Conservation (phyloP, 1,140 invertebrate species). For the Luehdorfia chinensis region DNA sequence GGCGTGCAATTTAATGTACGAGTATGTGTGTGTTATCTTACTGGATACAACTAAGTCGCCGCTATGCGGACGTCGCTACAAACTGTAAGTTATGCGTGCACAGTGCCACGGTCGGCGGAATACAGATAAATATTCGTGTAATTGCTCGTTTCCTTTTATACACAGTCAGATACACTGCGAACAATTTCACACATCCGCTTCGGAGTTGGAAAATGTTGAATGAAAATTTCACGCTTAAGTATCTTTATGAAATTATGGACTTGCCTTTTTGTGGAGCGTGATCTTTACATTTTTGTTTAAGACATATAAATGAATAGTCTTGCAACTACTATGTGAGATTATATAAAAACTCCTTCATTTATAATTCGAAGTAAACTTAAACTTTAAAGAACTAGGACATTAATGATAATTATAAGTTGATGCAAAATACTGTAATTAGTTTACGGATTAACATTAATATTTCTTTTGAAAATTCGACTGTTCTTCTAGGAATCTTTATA, state of each 20-base stretch:
- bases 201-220: constrained; percentile 8
- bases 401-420: too few relatives aligned
- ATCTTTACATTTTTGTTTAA: constrained; percentile 3
- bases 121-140: constrained; percentile 17
- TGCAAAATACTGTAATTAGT: too few relatives aligned
- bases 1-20: constrained; percentile 10
- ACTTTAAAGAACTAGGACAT: too few relatives aligned
- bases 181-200: constrained; percentile 19
- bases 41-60: constrained; percentile 17
- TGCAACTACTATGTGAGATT: too few relatives aligned
- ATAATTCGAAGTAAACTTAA: too few relatives aligned
- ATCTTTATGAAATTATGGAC: constrained; percentile 12
- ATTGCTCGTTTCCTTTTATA: constrained; percentile 18
- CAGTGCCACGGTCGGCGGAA: constrained; percentile 8
- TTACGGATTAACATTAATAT: too few relatives aligned
- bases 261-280: too few relatives aligned
- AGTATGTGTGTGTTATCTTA: constrained; percentile 15
- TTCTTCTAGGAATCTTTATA: too few relatives aligned
- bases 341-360: too few relatives aligned
- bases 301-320: too few relatives aligned
- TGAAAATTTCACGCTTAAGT: constrained; percentile 15
- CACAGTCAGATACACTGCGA: constrained; percentile 16
- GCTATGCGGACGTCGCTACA: constrained; percentile 12
- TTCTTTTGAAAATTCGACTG: too few relatives aligned
- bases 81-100: constrained; percentile 17